Evolutionary conservation across 2,113 vertebrate genomes (phyloP), one percentile per base, ranked within the genome.

Genomic region (Conger conger): DNA sequence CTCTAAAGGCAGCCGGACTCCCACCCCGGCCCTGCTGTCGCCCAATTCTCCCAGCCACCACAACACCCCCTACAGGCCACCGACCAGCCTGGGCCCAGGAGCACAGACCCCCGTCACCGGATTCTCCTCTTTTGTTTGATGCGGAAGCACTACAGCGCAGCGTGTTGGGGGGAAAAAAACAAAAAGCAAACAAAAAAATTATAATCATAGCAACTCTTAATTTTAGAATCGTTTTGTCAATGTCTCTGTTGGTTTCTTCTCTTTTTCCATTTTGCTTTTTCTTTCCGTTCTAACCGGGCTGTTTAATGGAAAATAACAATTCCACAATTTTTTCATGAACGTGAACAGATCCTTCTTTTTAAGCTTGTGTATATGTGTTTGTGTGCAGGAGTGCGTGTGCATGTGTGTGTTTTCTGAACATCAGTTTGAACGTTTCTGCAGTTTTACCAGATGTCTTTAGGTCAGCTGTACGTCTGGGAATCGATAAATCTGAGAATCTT

Each of bases 91-190:
- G 82, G 97, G 97, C 36, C 96, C 97, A 0, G 94, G 96, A 60
- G 90, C 96, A 87, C 95, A 97, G 93, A 94, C 97, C 0, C 98
- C 98, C 8, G 95, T 97, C 79, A 96, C 98, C 0, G 98, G 98
- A 20, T 99, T 99, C 89, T 99, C 98, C 84, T 99, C 98, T 35
- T 99, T 99, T 30, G 98, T 99, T 95, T 99, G 97, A 99, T 93
- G 84, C 91, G 73, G 92, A 87, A 89, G 91, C 93, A 85, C 91
- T 87, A 81, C 89, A 8, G 23, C 91, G 87, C 82, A 85, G 8
- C n/a, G 38, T 27, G 81, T 30, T 86, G n/a, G n/a, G n/a, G n/a
- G 27, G 50, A 27, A 86, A 79, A 30, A 20, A 45, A 81, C 54
- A 35, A 50, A 73, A 73, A 73, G 13, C 18, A 3, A 63, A 63